Evolutionary conservation across 2,888 invertebrate species (phyloP).

Genomic region (Drosophila aldrichi): DNA sequence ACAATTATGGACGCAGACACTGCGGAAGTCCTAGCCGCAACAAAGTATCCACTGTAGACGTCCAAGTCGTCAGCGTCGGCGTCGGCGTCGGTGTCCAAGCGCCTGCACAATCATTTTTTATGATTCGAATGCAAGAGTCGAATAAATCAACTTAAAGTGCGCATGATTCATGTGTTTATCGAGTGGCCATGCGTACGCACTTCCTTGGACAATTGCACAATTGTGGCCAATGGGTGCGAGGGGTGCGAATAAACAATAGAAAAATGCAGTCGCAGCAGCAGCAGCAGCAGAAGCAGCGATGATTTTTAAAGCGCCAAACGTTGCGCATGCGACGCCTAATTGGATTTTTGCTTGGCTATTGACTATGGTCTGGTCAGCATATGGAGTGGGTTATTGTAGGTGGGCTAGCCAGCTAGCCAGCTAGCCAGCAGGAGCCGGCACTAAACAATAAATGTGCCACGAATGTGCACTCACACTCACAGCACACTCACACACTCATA

Average conservation of each 20-base stretch:
- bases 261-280: slow-evolving; percentile 8
- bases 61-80: slow-evolving; percentile 25
- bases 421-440: slow-evolving; percentile 36
- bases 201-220: slow-evolving; percentile 38
- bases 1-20: slow-evolving; percentile 22
- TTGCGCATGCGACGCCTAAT: slow-evolving; percentile 57
- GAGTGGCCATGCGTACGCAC: slow-evolving; percentile 26
- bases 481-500: neutral
- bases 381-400: slow-evolving; percentile 27
- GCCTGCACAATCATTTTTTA: slow-evolving; percentile 50
- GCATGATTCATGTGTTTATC: slow-evolving; percentile 60
- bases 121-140: slow-evolving; percentile 53
- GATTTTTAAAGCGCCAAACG: slow-evolving; percentile 64
- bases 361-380: slow-evolving; percentile 47
- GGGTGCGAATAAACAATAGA: slow-evolving; percentile 28
- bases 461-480: slow-evolving; percentile 39
- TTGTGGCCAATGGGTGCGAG: slow-evolving; percentile 29
- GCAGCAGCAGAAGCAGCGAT: slow-evolving; percentile 22
- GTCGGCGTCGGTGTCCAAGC: slow-evolving; percentile 23
- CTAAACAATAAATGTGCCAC: slow-evolving; percentile 72
- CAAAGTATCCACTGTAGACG: slow-evolving; percentile 45
- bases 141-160: slow-evolving; percentile 54
- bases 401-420: slow-evolving; percentile 17
- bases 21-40: slow-evolving; percentile 50
- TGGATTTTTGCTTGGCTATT: slow-evolving; percentile 47